Evolutionary conservation across 2,888 invertebrate species (phyloP).

Genomic region (Drosophila macrospina): DNA sequence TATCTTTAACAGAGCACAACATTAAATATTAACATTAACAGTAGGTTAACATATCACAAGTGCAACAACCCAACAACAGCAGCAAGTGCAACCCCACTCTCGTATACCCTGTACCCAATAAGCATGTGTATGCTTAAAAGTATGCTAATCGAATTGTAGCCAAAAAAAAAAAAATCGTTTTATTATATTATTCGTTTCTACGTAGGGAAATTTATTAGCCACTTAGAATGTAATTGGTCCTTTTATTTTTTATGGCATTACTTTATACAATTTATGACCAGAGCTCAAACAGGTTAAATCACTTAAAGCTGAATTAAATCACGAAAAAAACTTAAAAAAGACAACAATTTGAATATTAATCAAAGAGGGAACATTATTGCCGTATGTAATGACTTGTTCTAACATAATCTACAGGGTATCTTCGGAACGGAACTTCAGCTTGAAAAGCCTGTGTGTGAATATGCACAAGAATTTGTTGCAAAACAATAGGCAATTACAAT

Average conservation of each 20-base stretch:
- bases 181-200: not conserved
- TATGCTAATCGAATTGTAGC: slow-evolving; percentile 9
- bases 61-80: slow-evolving; percentile 61
- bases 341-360: too few species aligned
- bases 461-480: slow-evolving; percentile 36
- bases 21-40: slow-evolving; percentile 28
- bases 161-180: not conserved
- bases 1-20: slow-evolving; percentile 41
- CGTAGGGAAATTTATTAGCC: not conserved
- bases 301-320: too few species aligned
- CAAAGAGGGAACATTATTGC: not conserved
- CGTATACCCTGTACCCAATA: slow-evolving; percentile 25
- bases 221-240: slow-evolving; percentile 15
- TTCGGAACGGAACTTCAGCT: not conserved
- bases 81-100: slow-evolving; percentile 1
- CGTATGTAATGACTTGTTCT: not conserved
- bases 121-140: slow-evolving; percentile 18
- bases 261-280: not conserved
- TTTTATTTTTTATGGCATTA: slow-evolving; percentile 1
- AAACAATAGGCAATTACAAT: slow-evolving; percentile 39
- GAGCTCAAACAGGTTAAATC: too few species aligned
- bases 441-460: slow-evolving; percentile 28
- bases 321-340: too few species aligned
- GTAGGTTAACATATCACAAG: slow-evolving; percentile 49
- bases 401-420: slow-evolving; percentile 4